phyloP scores from a whole-genome alignment of 2,888 invertebrate species.

The Cephus rjabovi region DNA sequence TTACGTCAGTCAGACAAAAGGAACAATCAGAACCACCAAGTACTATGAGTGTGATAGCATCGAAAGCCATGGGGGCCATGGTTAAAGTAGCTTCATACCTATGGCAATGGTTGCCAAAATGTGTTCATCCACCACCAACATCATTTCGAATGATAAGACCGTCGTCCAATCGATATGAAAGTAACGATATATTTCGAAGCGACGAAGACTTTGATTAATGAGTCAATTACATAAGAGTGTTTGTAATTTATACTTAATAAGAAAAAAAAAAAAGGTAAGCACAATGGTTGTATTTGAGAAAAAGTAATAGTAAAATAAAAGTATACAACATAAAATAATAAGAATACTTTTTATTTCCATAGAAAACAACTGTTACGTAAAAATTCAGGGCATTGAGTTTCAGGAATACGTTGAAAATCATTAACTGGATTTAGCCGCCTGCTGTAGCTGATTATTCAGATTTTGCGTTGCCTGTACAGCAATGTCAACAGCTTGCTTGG shows the following conservation, averaged over 20 bases:
- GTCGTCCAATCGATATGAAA: background rate
- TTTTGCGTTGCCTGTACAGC: constrained; percentile 55
- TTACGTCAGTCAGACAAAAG: background rate
- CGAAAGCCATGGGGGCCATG: constrained; percentile 28
- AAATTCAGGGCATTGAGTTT: background rate
- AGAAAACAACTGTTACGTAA: background rate
- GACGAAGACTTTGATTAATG: constrained; percentile 24
- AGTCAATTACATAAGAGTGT: background rate
- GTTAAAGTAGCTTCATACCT: constrained; percentile 29
- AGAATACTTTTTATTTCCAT: background rate
- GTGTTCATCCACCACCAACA: constrained; percentile 18
- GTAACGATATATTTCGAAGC: background rate
- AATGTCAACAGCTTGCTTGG: constrained; percentile 57
- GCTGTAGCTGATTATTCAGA: constrained; percentile 53
- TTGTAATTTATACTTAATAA: background rate
- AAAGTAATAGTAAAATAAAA: background rate
- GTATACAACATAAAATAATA: background rate
- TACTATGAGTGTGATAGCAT: constrained; percentile 18
- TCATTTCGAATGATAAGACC: background rate
- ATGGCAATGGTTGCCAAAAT: constrained; percentile 31
- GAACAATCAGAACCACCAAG: background rate
- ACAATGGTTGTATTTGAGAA: background rate
- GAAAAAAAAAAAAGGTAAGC: background rate
- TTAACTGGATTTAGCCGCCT: constrained; percentile 27
- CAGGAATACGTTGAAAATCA: background rate